Base-by-base conservation (phyloP, 2,113 vertebrate genomes). In the Austrofundulus limnaeus region DNA sequence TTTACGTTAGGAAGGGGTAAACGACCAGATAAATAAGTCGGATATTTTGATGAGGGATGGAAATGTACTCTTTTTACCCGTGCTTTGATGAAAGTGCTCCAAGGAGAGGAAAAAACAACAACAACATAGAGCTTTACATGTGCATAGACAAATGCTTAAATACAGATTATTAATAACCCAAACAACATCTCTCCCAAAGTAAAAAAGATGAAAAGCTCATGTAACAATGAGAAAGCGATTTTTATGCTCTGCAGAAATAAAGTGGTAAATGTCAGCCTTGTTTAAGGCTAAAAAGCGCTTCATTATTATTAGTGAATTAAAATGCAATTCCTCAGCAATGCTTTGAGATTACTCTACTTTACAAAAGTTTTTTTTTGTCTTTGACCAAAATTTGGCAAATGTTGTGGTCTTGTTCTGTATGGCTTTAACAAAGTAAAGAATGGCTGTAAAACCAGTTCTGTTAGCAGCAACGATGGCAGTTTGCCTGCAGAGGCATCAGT, bases 21-120 rank as follows among this genome's bases (percentile, higher is more conserved):
- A 55, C 11, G 21, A 61, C 28, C 65, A 6, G 25, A 76, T 65
- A 78, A 86, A 88, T 78, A 78, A 59, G 78, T 48, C 72, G 72
- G 80, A 77, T 80, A 55, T 84, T 84, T 76, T 62, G 67, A 68
- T 58, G 77, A 77, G 61, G 20, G 25, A 20, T 34, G 38, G 66
- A 64, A 78, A 69, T 68, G 38, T 46, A 64, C 61, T 65, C 61
- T 75, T 66, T 75, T 66, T 73, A 77, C 75, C 61, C 50, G 34
- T 53, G 0, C 45, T 82, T 82, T 77, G 79, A 88, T 88, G 74
- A 83, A 87, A 84, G 83, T 71, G 81, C 73, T 81, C 62, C 25
- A 45, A 10, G 34, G 71, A 70, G 76, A 70, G 65, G 70, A 74
- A 63, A 7, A 28, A 61, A 78, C 66, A 70, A 67, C 34, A 61